phyloP scores from a whole-genome alignment of 2,113 vertebrate species.

The Rhea pennata region DNA sequence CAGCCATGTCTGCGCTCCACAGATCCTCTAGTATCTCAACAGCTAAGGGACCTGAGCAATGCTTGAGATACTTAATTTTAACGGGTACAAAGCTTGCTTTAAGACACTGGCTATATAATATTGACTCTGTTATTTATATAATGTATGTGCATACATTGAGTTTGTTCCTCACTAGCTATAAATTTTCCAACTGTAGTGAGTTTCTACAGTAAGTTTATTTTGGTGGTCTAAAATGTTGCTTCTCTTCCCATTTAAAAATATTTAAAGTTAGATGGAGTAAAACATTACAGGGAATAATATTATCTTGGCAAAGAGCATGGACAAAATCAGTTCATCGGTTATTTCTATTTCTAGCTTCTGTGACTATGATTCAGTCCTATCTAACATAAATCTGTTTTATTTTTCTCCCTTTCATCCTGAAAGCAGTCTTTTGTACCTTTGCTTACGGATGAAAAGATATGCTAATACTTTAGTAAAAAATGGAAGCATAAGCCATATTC shows the following conservation, averaged over 20 bases:
- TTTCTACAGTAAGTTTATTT: not conserved
- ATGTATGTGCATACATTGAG: not conserved
- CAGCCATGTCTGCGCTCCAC: fast-evolving
- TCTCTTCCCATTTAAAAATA: not conserved
- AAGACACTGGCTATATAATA: not conserved
- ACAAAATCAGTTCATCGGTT: not conserved
- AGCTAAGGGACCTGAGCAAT: not conserved
- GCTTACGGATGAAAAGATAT: not conserved
- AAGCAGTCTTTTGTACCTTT: not conserved
- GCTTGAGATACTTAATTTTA: not conserved
- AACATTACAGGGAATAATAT: not conserved
- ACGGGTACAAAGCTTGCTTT: not conserved
- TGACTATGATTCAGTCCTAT: fast-evolving
- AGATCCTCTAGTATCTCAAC: not conserved
- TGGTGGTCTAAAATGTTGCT: not conserved
- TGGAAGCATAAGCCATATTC: not conserved
- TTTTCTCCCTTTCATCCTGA: not conserved
- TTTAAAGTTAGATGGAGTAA: not conserved
- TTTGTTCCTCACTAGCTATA: not conserved
- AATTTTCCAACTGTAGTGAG: not conserved
- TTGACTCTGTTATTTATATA: not conserved
- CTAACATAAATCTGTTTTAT: not conserved
- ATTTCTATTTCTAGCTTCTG: not conserved
- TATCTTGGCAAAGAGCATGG: not conserved
- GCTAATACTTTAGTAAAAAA: not conserved